Evolutionary conservation across 64 coral and sea anemone species (phyloP), one percentile per base, ranked within the genome.

Genomic region (Platygyra sinensis): DNA sequence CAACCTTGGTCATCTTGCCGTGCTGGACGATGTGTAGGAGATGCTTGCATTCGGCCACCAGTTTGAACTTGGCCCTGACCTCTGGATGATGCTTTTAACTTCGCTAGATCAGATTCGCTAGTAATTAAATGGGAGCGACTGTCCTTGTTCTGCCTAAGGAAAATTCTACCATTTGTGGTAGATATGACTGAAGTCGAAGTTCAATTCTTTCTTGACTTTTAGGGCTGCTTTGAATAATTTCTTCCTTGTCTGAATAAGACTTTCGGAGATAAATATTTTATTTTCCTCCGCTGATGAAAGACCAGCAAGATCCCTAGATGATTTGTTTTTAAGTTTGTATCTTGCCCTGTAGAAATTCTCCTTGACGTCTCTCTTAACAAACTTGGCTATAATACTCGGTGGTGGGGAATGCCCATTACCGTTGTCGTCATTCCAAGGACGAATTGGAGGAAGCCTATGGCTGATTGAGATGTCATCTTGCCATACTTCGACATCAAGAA

Each of bases 121-220:
- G 55, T 86, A 52, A 92, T 86, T 61, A 86, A 77, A 77, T 77
- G 57, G 46, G 59, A 86, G n/a, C 60, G 33, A 31, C 30, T 67
- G 60, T 62, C 57, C 39, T 75, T 76, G 60, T 86, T 52, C 54
- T 78, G 55, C 60, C 77, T 92, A 5, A 86, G 39, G 30, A 67
- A 87, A 42, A 92, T 86, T 25, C 83, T 54, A 71, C 90, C 90
- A 86, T 87, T 87, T 38, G 57, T 4, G 31, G 90, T 86, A 17
- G 90, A 92, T 62, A 86, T 92, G 18, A 78, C n/a, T n/a, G n/a
- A n/a, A 86, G 8, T 92, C 62, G 52, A 52, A 92, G 32, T 92
- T 86, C 60, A 86, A 71, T 51, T 92, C 90, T 86, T 79, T 92
- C 74, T 86, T 86, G 24, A 92, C 80, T 92, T 83, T 91, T 24